phyloP scores from a whole-genome alignment of 2,113 vertebrate species.

The Tachuris rubrigastra region DNA sequence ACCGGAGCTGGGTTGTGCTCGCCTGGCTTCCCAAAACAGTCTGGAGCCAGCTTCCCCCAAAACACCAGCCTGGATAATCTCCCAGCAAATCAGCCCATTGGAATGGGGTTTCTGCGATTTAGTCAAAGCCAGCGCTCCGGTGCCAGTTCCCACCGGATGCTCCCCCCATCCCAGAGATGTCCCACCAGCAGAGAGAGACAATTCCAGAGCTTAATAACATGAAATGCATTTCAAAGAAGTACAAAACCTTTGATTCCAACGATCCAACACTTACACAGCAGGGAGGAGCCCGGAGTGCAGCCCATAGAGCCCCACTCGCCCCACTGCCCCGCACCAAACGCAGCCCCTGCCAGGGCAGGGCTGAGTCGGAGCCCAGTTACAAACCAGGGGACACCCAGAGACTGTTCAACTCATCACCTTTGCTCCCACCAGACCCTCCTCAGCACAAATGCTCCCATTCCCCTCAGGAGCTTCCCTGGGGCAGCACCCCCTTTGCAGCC shows the following conservation, averaged over 20 bases:
- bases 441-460: too few relatives aligned
- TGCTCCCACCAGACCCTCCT: too few relatives aligned
- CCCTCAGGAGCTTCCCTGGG: too few relatives aligned
- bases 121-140: neutral
- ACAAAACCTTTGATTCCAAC: neutral
- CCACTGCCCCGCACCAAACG: neutral
- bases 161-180: neutral
- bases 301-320: accelerated
- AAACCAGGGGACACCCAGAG: neutral
- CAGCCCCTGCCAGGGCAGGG: neutral
- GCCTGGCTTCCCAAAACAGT: neutral
- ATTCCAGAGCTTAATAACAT: accelerated
- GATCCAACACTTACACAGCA: accelerated
- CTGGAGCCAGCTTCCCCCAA: neutral
- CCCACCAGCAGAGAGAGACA: neutral
- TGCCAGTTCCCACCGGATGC: neutral
- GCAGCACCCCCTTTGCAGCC: too few relatives aligned
- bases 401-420: too few relatives aligned
- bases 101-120: neutral
- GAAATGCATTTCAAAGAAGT: neutral
- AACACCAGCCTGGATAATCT: neutral
- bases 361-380: neutral
- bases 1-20: accelerated
- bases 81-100: neutral
- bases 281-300: neutral